Percentiles rank a stretch among this genome's conserved stretches.
phyloP scores from a whole-genome alignment of 2,797 vertebrate genomes.

The Cygnus olor region DNA sequence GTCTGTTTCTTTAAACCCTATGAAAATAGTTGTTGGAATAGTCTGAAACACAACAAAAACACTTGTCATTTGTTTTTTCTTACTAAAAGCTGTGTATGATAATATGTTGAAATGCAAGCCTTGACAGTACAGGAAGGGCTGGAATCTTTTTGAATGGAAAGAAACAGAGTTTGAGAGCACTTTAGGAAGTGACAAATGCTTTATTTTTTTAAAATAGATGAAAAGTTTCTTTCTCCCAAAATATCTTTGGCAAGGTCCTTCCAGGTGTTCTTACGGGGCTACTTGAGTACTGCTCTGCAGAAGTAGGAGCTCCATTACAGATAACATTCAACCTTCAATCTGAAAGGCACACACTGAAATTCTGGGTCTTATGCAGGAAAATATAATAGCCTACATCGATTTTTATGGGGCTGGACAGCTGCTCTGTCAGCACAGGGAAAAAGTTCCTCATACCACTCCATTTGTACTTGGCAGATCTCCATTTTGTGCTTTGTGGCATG shows the following conservation, averaged over 20 bases:
- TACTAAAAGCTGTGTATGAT: not conserved
- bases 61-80: not conserved
- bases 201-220: not conserved
- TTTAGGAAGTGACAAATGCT: not conserved
- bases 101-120: not conserved
- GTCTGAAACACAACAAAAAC: no score
- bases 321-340: not conserved
- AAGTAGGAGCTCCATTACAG: not conserved
- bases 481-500: not conserved
- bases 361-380: not conserved
- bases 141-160: not conserved
- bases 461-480: conserved; percentile 10
- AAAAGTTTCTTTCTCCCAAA: not conserved
- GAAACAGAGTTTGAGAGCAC: not conserved
- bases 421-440: not conserved
- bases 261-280: not conserved
- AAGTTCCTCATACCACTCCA: not conserved
- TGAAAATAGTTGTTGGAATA: not conserved
- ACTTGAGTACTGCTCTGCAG: not conserved
- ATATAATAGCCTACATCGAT: not conserved
- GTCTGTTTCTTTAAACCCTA: not conserved
- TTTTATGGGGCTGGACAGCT: not conserved
- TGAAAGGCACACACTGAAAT: not conserved
- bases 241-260: not conserved
- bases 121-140: not conserved